Evolutionary conservation across 2,113 vertebrate genomes (phyloP).

Genomic region (Albula glossodonta): DNA sequence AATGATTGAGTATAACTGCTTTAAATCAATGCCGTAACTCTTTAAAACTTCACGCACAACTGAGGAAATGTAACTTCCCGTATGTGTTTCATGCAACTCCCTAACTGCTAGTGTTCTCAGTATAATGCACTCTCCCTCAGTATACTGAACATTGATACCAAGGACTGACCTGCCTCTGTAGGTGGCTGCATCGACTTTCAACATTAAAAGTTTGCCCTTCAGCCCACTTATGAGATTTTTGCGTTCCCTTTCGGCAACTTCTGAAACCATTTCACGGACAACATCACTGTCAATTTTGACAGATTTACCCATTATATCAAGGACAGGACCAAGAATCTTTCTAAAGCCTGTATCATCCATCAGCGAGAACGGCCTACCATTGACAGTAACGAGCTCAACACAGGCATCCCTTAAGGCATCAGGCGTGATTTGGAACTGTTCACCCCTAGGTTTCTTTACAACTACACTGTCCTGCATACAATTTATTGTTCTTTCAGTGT

Average conservation of each 20-base stretch:
- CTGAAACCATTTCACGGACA: slow-evolving; percentile 23
- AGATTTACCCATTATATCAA: slow-evolving; percentile 21
- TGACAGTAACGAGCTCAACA: slow-evolving; percentile 31
- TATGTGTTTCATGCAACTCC: slow-evolving; percentile 29
- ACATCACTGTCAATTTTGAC: slow-evolving; percentile 7
- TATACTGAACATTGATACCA: slow-evolving; percentile 28
- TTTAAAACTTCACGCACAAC: slow-evolving; percentile 29
- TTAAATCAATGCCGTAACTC: slow-evolving; percentile 18
- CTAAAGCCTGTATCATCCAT: slow-evolving; percentile 35
- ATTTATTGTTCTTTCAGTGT: background rate
- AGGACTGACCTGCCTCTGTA: slow-evolving; percentile 30
- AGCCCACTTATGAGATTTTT: slow-evolving; percentile 25
- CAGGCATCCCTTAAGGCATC: slow-evolving; percentile 29
- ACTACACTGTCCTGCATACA: background rate
- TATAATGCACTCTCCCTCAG: slow-evolving; percentile 23
- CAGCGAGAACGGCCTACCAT: slow-evolving; percentile 30
- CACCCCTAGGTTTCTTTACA: slow-evolving; percentile 1
- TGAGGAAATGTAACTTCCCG: slow-evolving; percentile 26
- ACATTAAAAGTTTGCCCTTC: slow-evolving; percentile 32
- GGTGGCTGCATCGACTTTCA: slow-evolving; percentile 23
- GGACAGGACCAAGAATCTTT: slow-evolving; percentile 32
- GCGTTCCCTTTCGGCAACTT: slow-evolving; percentile 27
- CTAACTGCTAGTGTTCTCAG: slow-evolving; percentile 29
- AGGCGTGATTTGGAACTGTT: background rate
- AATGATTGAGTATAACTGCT: slow-evolving; percentile 33